Conservation (phyloP, 1,140 invertebrate species). For the Anoplolepis gracilipes region DNA sequence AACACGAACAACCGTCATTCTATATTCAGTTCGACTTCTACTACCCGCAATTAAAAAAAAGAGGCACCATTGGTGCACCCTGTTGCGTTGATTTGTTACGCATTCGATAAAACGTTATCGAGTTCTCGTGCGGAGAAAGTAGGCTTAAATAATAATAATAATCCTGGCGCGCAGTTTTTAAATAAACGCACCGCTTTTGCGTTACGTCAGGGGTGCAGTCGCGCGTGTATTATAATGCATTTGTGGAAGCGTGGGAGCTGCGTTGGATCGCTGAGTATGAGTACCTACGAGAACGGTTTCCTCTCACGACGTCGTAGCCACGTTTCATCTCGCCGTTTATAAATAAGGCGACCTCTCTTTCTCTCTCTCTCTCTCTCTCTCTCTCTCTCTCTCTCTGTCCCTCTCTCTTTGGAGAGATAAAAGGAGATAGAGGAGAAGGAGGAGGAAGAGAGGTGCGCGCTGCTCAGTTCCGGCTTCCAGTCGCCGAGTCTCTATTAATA, state of each 20-base stretch:
- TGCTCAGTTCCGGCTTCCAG: slow-evolving; percentile 73
- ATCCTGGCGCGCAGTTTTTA: slow-evolving; percentile 13
- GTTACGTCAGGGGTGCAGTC: slow-evolving; percentile 45
- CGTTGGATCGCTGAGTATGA: slow-evolving; percentile 18
- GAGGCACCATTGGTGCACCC: neutral
- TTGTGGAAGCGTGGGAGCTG: slow-evolving; percentile 54
- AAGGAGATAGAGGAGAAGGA: slow-evolving; percentile 68
- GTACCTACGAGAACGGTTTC: slow-evolving; percentile 41
- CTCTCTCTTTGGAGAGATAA: slow-evolving; percentile 51
- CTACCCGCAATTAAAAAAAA: neutral
- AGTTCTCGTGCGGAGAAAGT: slow-evolving; percentile 39
- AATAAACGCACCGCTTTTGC: slow-evolving; percentile 16
- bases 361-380: slow-evolving; percentile 31
- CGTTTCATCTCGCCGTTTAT: slow-evolving; percentile 59
- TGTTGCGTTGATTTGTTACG: neutral
- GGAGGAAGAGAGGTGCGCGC: slow-evolving; percentile 49
- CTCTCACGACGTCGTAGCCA: slow-evolving; percentile 47
- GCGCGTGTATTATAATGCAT: slow-evolving; percentile 40
- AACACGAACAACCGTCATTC: too few species aligned
- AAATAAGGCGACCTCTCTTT: slow-evolving; percentile 65
- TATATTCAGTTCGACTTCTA: neutral
- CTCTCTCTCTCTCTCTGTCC: slow-evolving; percentile 27
- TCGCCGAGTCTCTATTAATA: slow-evolving; percentile 73
- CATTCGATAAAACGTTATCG: neutral
- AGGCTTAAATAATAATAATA: slow-evolving; percentile 41